Evolutionary conservation across 2,113 vertebrate genomes (phyloP).

Genomic region (Clarias gariepinus): DNA sequence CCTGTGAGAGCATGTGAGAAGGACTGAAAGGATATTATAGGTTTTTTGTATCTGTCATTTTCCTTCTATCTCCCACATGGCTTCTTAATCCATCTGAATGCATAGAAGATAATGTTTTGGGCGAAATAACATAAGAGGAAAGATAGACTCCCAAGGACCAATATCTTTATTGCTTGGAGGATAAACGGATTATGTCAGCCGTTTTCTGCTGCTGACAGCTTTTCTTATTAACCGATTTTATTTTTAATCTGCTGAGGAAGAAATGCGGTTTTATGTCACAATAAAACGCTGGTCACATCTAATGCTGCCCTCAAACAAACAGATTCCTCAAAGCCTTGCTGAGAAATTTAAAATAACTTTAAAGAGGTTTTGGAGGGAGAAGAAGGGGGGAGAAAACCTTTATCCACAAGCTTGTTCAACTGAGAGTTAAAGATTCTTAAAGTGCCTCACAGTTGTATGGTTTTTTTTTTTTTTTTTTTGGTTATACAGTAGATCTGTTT

Average conservation of each 20-base stretch:
- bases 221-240: constrained; percentile 99
- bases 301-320: constrained; percentile 99
- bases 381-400: constrained; percentile 82
- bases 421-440: constrained; percentile 86
- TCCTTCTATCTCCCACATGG: constrained; percentile 99
- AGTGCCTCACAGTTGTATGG: constrained; percentile 75
- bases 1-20: constrained; percentile 67
- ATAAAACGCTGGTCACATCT: constrained; percentile 99
- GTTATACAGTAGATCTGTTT: constrained; percentile 79
- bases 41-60: constrained; percentile 99
- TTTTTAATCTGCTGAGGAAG: constrained; percentile 99
- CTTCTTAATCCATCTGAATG: constrained; percentile 99
- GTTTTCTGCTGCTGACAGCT: constrained; percentile 99
- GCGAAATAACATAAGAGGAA: constrained; percentile 99
- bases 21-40: constrained; percentile 96
- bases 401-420: constrained; percentile 95
- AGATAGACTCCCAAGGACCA: constrained; percentile 99
- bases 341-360: constrained; percentile 99
- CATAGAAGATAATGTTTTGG: constrained; percentile 99
- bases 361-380: constrained; percentile 86
- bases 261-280: constrained; percentile 99
- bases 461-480: constrained; percentile 50
- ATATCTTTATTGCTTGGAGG: constrained; percentile 99
- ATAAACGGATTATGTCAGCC: constrained; percentile 99
- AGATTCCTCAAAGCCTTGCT: constrained; percentile 99